Evolutionary conservation across 2,797 vertebrate genomes (phyloP), one percentile per base, ranked within the genome.

Genomic region (Smutsia temminckii): DNA sequence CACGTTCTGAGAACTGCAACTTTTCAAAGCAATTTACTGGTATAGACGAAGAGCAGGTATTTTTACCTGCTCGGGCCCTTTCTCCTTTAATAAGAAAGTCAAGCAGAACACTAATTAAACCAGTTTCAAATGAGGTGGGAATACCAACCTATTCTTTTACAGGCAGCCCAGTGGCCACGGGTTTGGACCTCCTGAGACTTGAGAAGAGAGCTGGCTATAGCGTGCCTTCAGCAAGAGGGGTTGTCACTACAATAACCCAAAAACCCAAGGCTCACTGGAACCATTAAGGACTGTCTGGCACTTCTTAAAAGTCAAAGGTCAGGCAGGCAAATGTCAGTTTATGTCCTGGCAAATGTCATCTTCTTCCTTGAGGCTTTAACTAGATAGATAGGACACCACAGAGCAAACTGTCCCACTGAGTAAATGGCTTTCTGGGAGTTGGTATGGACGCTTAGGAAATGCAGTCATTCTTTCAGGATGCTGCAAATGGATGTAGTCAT

Each of bases 11-110:
- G 90, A 53, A 71, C 18, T 46, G 68, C 40, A 20, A 37, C n/a
- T 91, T 79, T 93, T 93, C 69, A 72, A 89, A 93, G 83, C 88
- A 91, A 89, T 71, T 75, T 68, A 74, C 13, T 42, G 74, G 72
- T 40, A 61, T 21, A 42, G 8, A 27, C 17, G 37, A 80, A 93
- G 84, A 95, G 14, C 74, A 83, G 85, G 25, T n/a, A 64, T 57
- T 91, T 46, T 75, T 53, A 63, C 61, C 78, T 89, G 21, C 66
- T 74, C 57, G 32, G 49, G 10, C 12, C 16, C 14, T 40, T n/a
- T 4, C 5, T 81, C 51, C 64, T 95, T 94, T 64, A 88, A 85
- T 25, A 34, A 86, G 74, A 89, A 95, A 71, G 59, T 78, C 46
- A 88, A 85, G 27, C 74, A 32, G 27, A 46, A 23, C 17, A 77